These are phyloP conservation scores for Eudasyphora cyanicolor DNA, from an alignment of 2,888 invertebrate species.

Conservation along the genomic window DNA sequence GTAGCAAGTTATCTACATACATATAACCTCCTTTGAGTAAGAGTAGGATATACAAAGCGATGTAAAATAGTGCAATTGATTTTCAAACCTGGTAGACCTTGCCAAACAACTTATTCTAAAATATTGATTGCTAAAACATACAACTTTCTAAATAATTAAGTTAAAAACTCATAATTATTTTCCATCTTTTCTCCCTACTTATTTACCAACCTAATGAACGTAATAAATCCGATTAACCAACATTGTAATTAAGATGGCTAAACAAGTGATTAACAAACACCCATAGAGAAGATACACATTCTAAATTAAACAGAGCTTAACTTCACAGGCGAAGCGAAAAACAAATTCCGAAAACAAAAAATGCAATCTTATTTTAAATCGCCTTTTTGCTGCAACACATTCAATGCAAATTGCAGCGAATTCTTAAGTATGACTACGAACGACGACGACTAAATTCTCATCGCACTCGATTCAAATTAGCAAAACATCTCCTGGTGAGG, in stretches of 20 bases:
- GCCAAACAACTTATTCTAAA: too few species aligned
- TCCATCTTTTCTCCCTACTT: too few species aligned
- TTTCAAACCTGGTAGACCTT: too few species aligned
- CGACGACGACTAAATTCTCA: constrained; percentile 3
- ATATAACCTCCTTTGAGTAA: too few species aligned
- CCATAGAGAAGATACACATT: constrained; percentile 6
- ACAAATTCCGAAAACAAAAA: neutral
- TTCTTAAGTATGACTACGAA: neutral
- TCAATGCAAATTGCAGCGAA: constrained; percentile 34
- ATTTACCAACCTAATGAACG: too few species aligned
- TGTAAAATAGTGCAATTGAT: too few species aligned
- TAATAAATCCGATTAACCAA: neutral
- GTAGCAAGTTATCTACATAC: too few species aligned
- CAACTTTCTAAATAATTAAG: too few species aligned
- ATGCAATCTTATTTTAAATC: constrained; percentile 31
- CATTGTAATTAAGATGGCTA: constrained; percentile 13
- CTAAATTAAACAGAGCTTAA: constrained; percentile 63
- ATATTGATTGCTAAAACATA: too few species aligned
- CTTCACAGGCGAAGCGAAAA: constrained; percentile 23
- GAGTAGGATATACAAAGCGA: too few species aligned
- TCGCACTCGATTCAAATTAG: constrained; percentile 4
- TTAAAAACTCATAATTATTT: too few species aligned
- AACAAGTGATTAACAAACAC: constrained; percentile 3
- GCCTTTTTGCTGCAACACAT: neutral
- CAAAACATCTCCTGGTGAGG: neutral